Conservation (phyloP, 2,113 vertebrate species). For the Crocuta crocuta region DNA sequence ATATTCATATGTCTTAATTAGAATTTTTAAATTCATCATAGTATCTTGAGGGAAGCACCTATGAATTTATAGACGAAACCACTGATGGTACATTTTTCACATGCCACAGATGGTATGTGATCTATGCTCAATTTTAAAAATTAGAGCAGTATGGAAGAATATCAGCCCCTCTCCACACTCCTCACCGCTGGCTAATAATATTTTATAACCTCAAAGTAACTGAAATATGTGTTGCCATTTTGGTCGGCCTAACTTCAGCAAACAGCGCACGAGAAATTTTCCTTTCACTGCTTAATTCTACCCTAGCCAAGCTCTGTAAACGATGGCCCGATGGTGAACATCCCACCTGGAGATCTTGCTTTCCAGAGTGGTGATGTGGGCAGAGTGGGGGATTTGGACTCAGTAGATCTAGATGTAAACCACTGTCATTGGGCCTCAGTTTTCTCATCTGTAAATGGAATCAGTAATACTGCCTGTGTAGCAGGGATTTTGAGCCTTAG, state of each 20-base stretch:
- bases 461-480: background rate
- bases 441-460: background rate
- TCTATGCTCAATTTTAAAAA: background rate
- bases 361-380: background rate
- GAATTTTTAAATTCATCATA: background rate
- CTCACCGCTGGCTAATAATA: background rate
- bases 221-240: background rate
- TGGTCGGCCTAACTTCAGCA: background rate
- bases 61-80: slow-evolving; percentile 18
- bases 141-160: background rate
- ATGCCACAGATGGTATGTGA: background rate
- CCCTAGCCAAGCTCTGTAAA: background rate
- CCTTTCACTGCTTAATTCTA: background rate
- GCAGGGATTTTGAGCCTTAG: background rate
- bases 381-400: background rate
- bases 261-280: background rate
- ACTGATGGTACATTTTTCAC: background rate
- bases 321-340: background rate
- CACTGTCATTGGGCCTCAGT: background rate
- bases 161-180: background rate
- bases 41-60: background rate
- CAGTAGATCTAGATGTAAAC: background rate
- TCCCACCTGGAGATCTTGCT: background rate
- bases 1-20: background rate
- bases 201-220: background rate